Base-by-base conservation (phyloP, 2,888 invertebrate genomes). In the Hydriomena furcata region DNA sequence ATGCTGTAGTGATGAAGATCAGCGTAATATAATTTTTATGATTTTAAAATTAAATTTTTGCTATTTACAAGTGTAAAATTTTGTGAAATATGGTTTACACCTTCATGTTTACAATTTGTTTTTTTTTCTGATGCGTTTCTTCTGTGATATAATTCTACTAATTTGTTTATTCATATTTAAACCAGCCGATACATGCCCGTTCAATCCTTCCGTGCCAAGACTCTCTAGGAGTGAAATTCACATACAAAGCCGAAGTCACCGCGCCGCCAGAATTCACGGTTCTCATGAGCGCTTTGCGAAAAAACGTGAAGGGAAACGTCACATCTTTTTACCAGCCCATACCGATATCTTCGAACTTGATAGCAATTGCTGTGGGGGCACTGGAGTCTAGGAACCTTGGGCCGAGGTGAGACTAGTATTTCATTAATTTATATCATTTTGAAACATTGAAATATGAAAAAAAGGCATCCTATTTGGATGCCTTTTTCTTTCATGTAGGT, bases 171-270 rank as follows among this genome's bases (percentile, higher is more conserved):
- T 60, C n/a, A n/a, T n/a, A n/a, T n/a, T n/a, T n/a, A n/a, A n/a
- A n/a, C 81, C 75, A 96, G 94, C 95, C 96, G 1, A 97, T 97
- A 60, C 96, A 97, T 85, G 96, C 97, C 0, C 93, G 98, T 32
- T 96, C 98, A 1, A 93, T 98, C 60, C 66, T 98, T 1, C 98
- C 98, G 0, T 98, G 98, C 71, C 98, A 98, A 89, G 97, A 98
- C 88, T 94, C 97, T 0, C 98, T 98, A 0, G 93, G 94, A 0
- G 95, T 98, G 0, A 99, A 99, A 85, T 93, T 94, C 61, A 94
- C 96, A 0, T 98, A 97, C 76, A 91, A 93, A 42, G 96, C 97
- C 5, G 79, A 91, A 76, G 78, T 98, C 38, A 91, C 92, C 1
- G 96, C 95, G 10, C 95, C 96, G 0, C 82, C 84, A 6, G 93